phyloP scores from a whole-genome alignment of 2,888 invertebrate species.

The Apotomis capreana region DNA sequence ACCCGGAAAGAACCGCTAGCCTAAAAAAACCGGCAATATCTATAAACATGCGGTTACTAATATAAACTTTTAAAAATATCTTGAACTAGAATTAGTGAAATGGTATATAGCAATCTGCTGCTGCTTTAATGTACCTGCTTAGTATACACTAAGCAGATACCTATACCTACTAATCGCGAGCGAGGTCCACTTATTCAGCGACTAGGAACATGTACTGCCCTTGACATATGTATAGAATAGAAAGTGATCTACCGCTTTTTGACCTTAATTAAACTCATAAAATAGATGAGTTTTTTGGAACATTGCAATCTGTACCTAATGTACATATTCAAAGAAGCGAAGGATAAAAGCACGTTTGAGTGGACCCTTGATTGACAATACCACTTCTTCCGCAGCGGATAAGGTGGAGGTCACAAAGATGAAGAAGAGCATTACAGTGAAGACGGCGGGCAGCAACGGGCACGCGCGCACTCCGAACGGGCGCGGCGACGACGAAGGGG shows the following conservation, averaged over 20 bases:
- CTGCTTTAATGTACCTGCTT: neutral
- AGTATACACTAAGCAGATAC: no score
- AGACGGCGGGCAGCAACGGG: slow-evolving; percentile 70
- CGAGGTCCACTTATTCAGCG: no score
- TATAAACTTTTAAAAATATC: slow-evolving; percentile 36
- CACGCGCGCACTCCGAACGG: slow-evolving; percentile 75
- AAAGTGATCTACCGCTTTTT: no score
- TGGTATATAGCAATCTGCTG: neutral
- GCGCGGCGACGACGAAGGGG: slow-evolving; percentile 75
- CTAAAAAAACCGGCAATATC: slow-evolving; percentile 52
- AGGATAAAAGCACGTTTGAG: neutral
- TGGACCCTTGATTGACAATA: neutral
- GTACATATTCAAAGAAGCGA: no score
- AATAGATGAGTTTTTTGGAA: no score
- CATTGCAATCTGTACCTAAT: no score
- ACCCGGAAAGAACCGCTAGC: slow-evolving; percentile 49
- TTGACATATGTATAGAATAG: no score
- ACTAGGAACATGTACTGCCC: no score
- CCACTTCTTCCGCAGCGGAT: slow-evolving; percentile 58
- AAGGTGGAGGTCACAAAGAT: slow-evolving; percentile 73
- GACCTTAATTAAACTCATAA: no score
- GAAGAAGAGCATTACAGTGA: slow-evolving; percentile 69
- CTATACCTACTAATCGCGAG: no score
- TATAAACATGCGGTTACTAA: slow-evolving; percentile 39
- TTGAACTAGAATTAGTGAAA: slow-evolving; percentile 14